phyloP scores from a whole-genome alignment of 2,888 invertebrate genomes.

The Hoplodrina ambigua region DNA sequence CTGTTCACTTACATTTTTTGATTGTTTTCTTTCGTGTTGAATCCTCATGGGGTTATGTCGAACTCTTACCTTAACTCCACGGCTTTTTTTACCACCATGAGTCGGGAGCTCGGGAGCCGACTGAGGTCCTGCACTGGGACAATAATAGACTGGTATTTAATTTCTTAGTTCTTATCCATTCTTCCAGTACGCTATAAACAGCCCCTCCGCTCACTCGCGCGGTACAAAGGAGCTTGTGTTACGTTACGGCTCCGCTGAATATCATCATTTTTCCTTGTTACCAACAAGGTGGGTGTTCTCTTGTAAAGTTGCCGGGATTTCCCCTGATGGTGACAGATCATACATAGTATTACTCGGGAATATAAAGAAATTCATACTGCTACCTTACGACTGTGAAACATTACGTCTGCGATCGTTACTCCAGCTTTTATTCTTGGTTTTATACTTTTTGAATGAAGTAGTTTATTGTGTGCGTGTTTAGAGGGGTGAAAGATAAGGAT shows the following conservation, averaged over 20 bases:
- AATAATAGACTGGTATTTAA: too few relatives aligned
- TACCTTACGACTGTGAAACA: slow-evolving; percentile 43
- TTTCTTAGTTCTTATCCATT: neutral
- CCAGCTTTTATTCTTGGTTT: slow-evolving; percentile 47
- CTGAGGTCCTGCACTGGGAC: too few relatives aligned
- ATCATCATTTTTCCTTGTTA: slow-evolving; percentile 79
- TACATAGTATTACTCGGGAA: slow-evolving; percentile 67
- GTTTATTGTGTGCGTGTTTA: slow-evolving; percentile 57
- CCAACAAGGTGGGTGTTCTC: slow-evolving; percentile 71
- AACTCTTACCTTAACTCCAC: too few relatives aligned
- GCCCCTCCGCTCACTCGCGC: slow-evolving; percentile 56
- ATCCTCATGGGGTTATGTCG: too few relatives aligned
- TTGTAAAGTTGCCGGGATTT: slow-evolving; percentile 75
- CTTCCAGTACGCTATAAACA: slow-evolving; percentile 61
- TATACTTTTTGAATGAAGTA: slow-evolving; percentile 60
- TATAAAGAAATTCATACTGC: slow-evolving; percentile 61
- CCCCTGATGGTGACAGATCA: slow-evolving; percentile 80
- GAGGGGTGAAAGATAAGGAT: slow-evolving; percentile 34
- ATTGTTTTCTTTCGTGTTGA: too few relatives aligned
- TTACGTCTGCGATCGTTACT: slow-evolving; percentile 52
- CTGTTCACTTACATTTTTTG: too few relatives aligned
- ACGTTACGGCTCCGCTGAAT: slow-evolving; percentile 68
- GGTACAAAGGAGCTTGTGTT: slow-evolving; percentile 71
- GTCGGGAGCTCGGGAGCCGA: too few relatives aligned
- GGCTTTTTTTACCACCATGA: too few relatives aligned